Evolutionary conservation across 1,140 invertebrate genomes (phyloP).

Genomic region (Drosophila santomea): DNA sequence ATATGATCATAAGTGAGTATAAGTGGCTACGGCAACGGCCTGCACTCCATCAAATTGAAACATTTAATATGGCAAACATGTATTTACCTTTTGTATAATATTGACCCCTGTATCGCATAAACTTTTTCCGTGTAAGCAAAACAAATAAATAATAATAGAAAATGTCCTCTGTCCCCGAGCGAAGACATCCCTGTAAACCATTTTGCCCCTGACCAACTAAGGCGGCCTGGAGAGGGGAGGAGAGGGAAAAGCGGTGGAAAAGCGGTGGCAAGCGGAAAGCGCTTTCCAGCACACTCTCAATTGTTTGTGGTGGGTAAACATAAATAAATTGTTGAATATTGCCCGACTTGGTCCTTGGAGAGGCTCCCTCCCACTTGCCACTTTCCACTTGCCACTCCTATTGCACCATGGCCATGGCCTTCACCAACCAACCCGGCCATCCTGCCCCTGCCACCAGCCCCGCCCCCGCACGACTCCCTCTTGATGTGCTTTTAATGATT

Average conservation of each 20-base stretch:
- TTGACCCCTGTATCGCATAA: constrained; percentile 13
- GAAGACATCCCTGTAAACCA: constrained; percentile 36
- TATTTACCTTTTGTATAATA: constrained; percentile 40
- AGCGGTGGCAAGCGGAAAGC: not conserved
- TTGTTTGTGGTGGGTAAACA: constrained; percentile 52
- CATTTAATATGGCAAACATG: constrained; percentile 9
- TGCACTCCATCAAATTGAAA: constrained; percentile 18
- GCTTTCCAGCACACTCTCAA: constrained; percentile 38
- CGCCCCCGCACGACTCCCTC: constrained; percentile 4
- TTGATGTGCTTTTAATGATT: constrained; percentile 65
- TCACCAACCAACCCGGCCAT: not conserved
- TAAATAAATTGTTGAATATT: constrained; percentile 69
- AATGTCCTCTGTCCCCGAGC: constrained; percentile 21
- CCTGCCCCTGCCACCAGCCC: not conserved
- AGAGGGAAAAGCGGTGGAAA: not conserved
- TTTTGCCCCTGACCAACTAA: constrained; percentile 23
- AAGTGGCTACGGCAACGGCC: not conserved
- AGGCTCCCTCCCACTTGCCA: constrained; percentile 1
- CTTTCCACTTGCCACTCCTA: not conserved
- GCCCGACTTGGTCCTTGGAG: constrained; percentile 40
- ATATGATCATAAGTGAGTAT: too few species aligned
- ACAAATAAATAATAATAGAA: constrained; percentile 47
- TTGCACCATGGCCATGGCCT: constrained; percentile 38
- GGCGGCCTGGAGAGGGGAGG: not conserved
- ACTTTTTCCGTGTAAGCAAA: constrained; percentile 15